Percentiles rank a stretch among this genome's conserved stretches.
These are phyloP conservation scores for Sander lucioperca DNA, from an alignment of 2,113 vertebrate genomes.

Conservation along the genomic window DNA sequence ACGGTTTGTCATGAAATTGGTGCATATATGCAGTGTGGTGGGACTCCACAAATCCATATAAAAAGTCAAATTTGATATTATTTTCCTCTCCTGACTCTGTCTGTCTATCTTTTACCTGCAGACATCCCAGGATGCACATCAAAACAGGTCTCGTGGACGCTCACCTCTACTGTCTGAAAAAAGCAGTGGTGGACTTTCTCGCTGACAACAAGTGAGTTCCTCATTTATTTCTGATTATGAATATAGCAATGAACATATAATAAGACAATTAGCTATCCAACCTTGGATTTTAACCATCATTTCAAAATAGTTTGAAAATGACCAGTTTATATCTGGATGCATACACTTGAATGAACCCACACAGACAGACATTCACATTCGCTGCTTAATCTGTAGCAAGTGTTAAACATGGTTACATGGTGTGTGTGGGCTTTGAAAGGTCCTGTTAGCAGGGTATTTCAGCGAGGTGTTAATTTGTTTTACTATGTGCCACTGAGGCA, in stretches of 20 bases:
- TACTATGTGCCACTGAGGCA: constrained; percentile 81
- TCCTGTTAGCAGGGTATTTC: constrained; percentile 70
- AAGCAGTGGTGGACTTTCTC: constrained; percentile 95
- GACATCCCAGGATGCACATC: constrained; percentile 95
- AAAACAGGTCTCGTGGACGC: constrained; percentile 95
- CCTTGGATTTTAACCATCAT: background rate
- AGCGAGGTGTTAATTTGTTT: constrained; percentile 84
- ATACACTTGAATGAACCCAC: background rate
- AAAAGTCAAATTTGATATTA: background rate
- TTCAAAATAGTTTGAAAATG: background rate
- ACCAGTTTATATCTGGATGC: background rate
- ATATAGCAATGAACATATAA: background rate
- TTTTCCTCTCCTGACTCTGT: background rate
- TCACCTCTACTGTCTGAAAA: constrained; percentile 98
- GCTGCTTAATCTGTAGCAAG: constrained; percentile 58
- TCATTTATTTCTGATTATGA: background rate
- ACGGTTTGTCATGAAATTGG: constrained; percentile 6
- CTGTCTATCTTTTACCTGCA: constrained; percentile 65
- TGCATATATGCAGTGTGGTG: background rate
- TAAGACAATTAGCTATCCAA: background rate
- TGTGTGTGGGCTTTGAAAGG: constrained; percentile 71
- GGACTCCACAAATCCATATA: background rate
- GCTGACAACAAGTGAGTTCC: constrained; percentile 91
- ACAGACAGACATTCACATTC: constrained; percentile 35
- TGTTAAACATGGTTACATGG: constrained; percentile 67